These are phyloP conservation scores for Sisyra nigra DNA, from an alignment of 2,888 invertebrate genomes.

Conservation along the genomic window DNA sequence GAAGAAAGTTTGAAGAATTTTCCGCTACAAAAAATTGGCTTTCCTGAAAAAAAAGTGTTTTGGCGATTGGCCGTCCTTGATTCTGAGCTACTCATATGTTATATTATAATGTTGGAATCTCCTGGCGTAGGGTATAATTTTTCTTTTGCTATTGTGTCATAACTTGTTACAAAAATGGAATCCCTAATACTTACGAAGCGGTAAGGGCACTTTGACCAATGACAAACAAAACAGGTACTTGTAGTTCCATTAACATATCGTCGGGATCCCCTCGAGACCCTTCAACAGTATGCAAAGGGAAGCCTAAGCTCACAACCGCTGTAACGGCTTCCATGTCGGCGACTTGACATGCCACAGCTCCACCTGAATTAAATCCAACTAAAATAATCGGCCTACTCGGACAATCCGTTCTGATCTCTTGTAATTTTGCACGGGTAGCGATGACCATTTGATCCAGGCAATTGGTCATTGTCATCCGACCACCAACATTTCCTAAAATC, in stretches of 20 bases:
- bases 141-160: no score
- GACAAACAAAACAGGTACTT: constrained; percentile 60
- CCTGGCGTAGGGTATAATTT: no score
- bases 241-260: constrained; percentile 54
- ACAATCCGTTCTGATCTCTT: constrained; percentile 48
- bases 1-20: no score
- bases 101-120: no score
- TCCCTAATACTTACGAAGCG: constrained; percentile 30
- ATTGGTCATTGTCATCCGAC: constrained; percentile 31
- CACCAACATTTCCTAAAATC: constrained; percentile 11
- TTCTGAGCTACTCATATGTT: no score
- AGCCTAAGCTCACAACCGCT: constrained; percentile 62
- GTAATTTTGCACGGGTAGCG: constrained; percentile 50
- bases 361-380: constrained; percentile 64
- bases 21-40: no score
- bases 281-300: constrained; percentile 55
- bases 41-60: no score
- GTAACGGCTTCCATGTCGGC: constrained; percentile 53
- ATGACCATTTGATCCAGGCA: constrained; percentile 47
- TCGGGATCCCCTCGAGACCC: constrained; percentile 59
- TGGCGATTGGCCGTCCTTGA: no score
- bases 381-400: constrained; percentile 54
- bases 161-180: no score
- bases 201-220: constrained; percentile 58
- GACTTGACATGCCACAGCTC: constrained; percentile 57